Percentiles rank a stretch among this genome's conserved stretches.
Conservation (phyloP, 1,140 invertebrate genomes). For the Hyposmocoma kahamanoa region DNA sequence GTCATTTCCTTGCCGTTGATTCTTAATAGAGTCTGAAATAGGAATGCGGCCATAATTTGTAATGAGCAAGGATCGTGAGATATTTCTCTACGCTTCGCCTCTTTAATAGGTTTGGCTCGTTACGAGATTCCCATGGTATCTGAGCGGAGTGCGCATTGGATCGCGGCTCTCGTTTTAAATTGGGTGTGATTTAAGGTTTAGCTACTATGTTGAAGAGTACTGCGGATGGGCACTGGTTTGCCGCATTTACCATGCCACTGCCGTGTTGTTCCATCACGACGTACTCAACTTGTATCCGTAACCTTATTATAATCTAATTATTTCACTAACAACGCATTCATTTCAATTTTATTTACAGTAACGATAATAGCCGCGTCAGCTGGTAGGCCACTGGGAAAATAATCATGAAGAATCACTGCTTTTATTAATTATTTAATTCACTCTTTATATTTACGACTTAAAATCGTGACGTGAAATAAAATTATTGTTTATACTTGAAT, state of each 20-base stretch:
- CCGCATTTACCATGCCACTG: not conserved
- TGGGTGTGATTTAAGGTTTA: constrained; percentile 31
- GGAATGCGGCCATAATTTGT: constrained; percentile 69
- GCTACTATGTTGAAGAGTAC: constrained; percentile 22
- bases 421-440: no score
- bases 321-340: no score
- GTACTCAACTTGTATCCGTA: no score
- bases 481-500: no score
- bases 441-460: no score
- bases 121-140: constrained; percentile 57
- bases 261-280: constrained; percentile 1
- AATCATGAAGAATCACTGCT: no score
- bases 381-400: no score
- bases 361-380: no score
- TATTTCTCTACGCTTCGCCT: constrained; percentile 56
- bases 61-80: constrained; percentile 65
- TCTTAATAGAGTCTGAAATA: constrained; percentile 41
- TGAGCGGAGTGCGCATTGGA: constrained; percentile 20
- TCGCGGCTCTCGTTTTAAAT: constrained; percentile 27
- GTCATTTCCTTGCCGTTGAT: constrained; percentile 27
- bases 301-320: no score
- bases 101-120: constrained; percentile 57
- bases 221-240: constrained; percentile 7
- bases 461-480: no score
- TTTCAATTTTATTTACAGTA: no score